Evolutionary conservation across 2,888 invertebrate species (phyloP), one percentile per base, ranked within the genome.

Genomic region (Leistus spinibarbis): DNA sequence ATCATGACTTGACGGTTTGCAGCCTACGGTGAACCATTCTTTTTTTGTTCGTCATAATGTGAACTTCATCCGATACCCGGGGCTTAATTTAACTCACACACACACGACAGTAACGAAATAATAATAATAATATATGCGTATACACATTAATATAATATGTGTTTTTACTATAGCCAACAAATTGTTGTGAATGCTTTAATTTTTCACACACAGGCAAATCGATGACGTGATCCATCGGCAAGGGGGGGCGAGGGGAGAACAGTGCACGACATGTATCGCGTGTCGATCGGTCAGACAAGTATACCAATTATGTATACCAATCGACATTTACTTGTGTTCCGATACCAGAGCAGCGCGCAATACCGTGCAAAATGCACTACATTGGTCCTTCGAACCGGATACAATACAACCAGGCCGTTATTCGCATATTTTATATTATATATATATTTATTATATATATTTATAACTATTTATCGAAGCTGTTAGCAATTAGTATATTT

Each of bases 141-240:
- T 24, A 7, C 24, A 24, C 7, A 7, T 24, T 24, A 24, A n/a
- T n/a, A 4, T 24, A 24, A 24, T 24, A 7, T 24, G 24, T 24
- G 24, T 7, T 4, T 24, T 24, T 24, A 7, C 24, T 24, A 4
- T 24, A 4, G 16, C 16, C 62, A 53, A 71, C 71, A 71, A 71
- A 71, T 71, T 71, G 71, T 71, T 65, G 65, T 65, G 19, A 56
- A 71, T 71, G 71, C 65, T 71, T 71, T 63, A 71, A 71, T 71
- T 71, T 71, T 65, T 71, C 65, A 70, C 71, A 24, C 17, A 23
- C 64, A 10, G 40, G 65, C 65, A 71, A 71, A 71, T 71, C 71
- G 71, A 71, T 71, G 71, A 71, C 27, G 56, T n/a, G 23, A 63
- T 62, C n/a, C 40, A 40, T 40, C 13, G 7, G 3, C 40, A 4